Evolutionary conservation across 2,888 invertebrate species (phyloP), one percentile per base, ranked within the genome.

Genomic region (Scaptomyza cyrtandrae): DNA sequence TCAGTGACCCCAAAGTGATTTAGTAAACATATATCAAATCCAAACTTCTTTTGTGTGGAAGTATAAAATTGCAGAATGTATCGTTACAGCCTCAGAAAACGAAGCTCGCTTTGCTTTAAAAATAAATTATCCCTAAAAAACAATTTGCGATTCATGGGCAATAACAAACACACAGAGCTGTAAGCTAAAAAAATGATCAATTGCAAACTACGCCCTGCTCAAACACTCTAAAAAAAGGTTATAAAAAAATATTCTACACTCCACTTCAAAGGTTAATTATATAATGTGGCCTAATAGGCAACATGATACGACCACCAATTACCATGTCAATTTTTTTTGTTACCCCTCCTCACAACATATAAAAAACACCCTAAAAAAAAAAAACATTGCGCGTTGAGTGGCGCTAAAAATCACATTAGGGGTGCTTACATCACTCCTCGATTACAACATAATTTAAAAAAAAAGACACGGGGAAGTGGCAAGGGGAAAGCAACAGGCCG

Each of bases 341-440:
- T 44, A 67, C 64, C 55, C 65, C 65, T 62, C 84, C 67, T 9
- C 7, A 35, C 6, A 63, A 39, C 31, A 63, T 73, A 78, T 48
- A 78, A 83, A 83, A 80, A 64, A 49, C 61, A 66, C 62, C 60
- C 65, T 67, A 59, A 68, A 76, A 82, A 59, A 68, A 76, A 82
- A 76, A 82, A 85, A 69, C 41, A 79, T 52, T 44, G 50, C 19
- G 45, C 66, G 76, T 73, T 88, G 87, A 88, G 89, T 89, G 89
- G 89, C 89, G 89, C 86, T 88, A 78, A 86, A 75, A 87, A 83
- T 86, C 83, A 60, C 60, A 89, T 89, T 88, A 88, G 81, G 88
- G 88, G 87, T 89, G 87, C 74, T 78, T 80, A 66, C 65, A 61
- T 63, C 74, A 74, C 75, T 76, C 60, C 81, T 79, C 80, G 86